Evolutionary conservation across 2,888 invertebrate genomes (phyloP), one percentile per base, ranked within the genome.

Genomic region (Tiphia femorata): DNA sequence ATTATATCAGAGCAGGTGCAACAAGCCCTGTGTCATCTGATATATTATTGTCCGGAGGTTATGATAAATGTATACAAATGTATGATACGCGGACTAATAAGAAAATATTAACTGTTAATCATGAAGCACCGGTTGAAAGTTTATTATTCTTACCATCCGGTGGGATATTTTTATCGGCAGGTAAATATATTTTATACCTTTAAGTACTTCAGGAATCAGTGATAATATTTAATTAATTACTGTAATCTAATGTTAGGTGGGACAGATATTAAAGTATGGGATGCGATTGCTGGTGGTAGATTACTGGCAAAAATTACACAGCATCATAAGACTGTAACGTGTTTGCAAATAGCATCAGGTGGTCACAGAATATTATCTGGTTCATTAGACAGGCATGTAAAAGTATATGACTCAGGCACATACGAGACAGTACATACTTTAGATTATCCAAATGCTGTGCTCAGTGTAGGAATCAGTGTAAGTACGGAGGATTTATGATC

Each of bases 271-370:
- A 91, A 92, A 83, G 92, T 98, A 0, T 98, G 97, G 97, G 98
- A 98, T 82, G 90, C 92, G 3, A 87, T 96, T 46, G 90, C 93
- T 64, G 95, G 96, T 21, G 97, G 97, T 7, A 91, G 92, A 79
- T 85, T 95, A 49, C 82, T 98, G 19, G 91, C 94, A 1, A 91
- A 90, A 73, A 88, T 98, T 63, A 92, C 92, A 1, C 93, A 95
- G 72, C 98, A 99, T 84, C 96, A 97, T 83, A 98, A 98, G 86
- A 96, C 97, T 0, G 91, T 98, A 1, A 98, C 97, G 0, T 92
- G 93, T 64, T 82, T 98, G 43, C 86, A 90, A 64, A 87, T 97
- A 59, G 94, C 94, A 19, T 92, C 92, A 37, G 90, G 93, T 76
- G 92, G 93, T 19, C 92, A 90, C 64, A 88, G 95, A 74, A 86